These are phyloP conservation scores for Oikopleura vanhoeffeni DNA, from an alignment of 23 tunicate genomes.

Conservation along the genomic window DNA sequence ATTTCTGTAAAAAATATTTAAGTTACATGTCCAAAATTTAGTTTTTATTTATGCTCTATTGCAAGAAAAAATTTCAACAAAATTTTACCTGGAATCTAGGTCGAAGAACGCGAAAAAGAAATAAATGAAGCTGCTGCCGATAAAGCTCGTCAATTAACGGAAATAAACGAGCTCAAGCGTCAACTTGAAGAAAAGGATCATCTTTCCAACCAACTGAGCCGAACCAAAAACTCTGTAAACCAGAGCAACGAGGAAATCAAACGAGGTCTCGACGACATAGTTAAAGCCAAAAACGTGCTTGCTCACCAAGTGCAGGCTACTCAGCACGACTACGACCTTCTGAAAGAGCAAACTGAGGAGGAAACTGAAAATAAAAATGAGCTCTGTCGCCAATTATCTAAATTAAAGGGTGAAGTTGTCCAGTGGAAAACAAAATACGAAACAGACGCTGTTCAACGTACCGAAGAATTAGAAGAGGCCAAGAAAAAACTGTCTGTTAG, in stretches of 20 bases:
- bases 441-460: too few species aligned
- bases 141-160: constrained; percentile 41
- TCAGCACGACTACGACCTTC: constrained; percentile 42
- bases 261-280: constrained; percentile 36
- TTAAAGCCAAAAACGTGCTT: constrained; percentile 20
- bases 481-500: constrained; percentile 31
- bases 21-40: too few species aligned
- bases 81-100: constrained; percentile 37
- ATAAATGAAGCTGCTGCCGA: constrained; percentile 47
- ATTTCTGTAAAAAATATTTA: too few species aligned
- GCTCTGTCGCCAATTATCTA: constrained; percentile 47
- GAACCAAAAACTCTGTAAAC: constrained; percentile 19
- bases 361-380: constrained; percentile 59
- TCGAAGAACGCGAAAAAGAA: constrained; percentile 53
- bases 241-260: constrained; percentile 72
- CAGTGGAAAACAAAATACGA: constrained; percentile 64
- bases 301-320: constrained; percentile 29
- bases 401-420: constrained; percentile 58
- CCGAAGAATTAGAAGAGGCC: too few species aligned
- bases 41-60: too few species aligned
- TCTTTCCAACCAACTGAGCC: constrained; percentile 25
- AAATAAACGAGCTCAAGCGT: too few species aligned
- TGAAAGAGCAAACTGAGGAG: constrained; percentile 57
- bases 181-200: too few species aligned
- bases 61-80: too few species aligned